Percentiles rank a stretch among this genome's conserved stretches.
Evolutionary conservation across 2,888 invertebrate genomes (phyloP).

Genomic region (Pollenia labialis): DNA sequence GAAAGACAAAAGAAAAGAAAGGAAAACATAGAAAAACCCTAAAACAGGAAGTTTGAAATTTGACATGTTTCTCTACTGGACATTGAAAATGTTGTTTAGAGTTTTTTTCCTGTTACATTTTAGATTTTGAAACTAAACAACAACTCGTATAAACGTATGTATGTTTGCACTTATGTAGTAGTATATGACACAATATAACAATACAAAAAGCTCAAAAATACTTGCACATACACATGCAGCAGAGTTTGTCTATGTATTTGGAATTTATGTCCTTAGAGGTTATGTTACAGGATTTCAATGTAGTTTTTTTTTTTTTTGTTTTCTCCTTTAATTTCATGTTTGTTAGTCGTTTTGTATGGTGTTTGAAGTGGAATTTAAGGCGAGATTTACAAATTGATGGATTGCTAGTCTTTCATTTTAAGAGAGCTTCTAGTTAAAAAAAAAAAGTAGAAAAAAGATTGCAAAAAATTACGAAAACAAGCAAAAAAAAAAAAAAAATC

Average conservation of each 20-base stretch:
- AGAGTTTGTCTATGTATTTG: constrained; percentile 51
- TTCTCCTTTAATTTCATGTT: constrained; percentile 34
- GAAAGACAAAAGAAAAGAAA: constrained; percentile 59
- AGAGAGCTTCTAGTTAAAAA: constrained; percentile 30
- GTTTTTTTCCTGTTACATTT: constrained; percentile 24
- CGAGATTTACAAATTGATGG: constrained; percentile 76
- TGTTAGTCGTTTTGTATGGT: constrained; percentile 54
- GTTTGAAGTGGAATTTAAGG: constrained; percentile 73
- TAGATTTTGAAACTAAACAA: constrained; percentile 35
- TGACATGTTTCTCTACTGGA: constrained; percentile 75
- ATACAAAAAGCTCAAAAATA: neutral
- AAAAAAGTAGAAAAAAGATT: constrained; percentile 6
- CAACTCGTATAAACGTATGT: neutral
- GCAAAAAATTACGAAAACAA: constrained; percentile 20
- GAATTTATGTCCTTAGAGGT: constrained; percentile 73
- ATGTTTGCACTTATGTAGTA: neutral
- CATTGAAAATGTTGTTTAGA: constrained; percentile 71
- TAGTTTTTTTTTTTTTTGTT: constrained; percentile 33
- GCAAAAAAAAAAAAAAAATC: constrained; percentile 26
- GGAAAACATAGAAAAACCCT: constrained; percentile 58
- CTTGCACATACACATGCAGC: neutral
- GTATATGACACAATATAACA: constrained; percentile 6
- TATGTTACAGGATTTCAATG: constrained; percentile 67
- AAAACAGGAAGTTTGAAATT: constrained; percentile 77
- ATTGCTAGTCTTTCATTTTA: constrained; percentile 73